These are phyloP conservation scores for Xyrichtys novacula DNA, from an alignment of 2,797 vertebrate genomes.

Conservation along the genomic window DNA sequence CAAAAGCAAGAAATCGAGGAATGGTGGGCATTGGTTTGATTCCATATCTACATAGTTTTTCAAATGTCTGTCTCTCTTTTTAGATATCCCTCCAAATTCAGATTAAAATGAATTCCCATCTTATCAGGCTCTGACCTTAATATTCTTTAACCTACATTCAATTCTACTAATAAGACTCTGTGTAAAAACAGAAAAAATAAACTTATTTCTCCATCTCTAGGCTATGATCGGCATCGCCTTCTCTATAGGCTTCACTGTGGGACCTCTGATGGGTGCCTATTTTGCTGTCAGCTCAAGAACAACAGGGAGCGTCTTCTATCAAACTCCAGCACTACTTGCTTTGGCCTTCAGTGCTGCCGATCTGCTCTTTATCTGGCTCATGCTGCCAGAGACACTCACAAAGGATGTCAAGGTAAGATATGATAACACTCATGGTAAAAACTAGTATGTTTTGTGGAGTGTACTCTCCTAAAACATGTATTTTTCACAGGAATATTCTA, in stretches of 20 bases:
- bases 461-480: neutral
- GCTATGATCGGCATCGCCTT: conserved; percentile 97
- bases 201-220: conserved; percentile 74
- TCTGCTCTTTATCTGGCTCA: conserved; percentile 90
- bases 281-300: conserved; percentile 81
- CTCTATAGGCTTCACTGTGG: conserved; percentile 95
- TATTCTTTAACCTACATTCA: neutral
- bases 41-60: no score
- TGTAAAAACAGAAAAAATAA: neutral
- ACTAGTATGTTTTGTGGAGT: neutral
- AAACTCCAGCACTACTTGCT: conserved; percentile 88
- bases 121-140: neutral
- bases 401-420: conserved; percentile 87
- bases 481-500: neutral
- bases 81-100: neutral
- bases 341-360: conserved; percentile 87
- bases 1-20: conserved; percentile 90
- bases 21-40: conserved; percentile 87
- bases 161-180: neutral
- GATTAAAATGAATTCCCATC: neutral
- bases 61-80: neutral
- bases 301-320: conserved; percentile 85
- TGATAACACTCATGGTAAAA: neutral
- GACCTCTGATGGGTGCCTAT: conserved; percentile 94
- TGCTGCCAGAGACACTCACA: conserved; percentile 93